Evolutionary conservation across 2,888 invertebrate species (phyloP).

Genomic region (Choreutis nemorana): DNA sequence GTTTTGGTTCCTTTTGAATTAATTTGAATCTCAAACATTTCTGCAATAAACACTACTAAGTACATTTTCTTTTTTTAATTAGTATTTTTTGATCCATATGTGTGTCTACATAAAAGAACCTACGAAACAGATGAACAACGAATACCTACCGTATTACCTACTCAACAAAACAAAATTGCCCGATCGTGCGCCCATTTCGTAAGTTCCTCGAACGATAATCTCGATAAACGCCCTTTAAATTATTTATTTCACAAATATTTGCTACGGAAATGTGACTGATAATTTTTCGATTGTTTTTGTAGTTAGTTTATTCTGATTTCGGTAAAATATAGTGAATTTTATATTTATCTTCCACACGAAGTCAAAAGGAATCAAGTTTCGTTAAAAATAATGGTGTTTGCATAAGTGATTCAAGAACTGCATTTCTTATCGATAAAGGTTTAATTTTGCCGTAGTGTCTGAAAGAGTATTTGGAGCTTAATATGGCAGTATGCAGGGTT

Average conservation of each 20-base stretch:
- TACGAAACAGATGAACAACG: conserved; percentile 20
- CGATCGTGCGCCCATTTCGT: conserved; percentile 65
- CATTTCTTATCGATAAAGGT: conserved; percentile 11
- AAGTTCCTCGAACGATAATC: conserved; percentile 58
- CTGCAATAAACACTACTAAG: no score
- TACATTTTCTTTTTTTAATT: no score
- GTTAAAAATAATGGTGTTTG: conserved; percentile 47
- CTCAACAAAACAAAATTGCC: conserved; percentile 65
- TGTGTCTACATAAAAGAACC: conserved; percentile 16
- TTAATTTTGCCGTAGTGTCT: conserved; percentile 7
- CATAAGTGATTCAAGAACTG: conserved; percentile 32
- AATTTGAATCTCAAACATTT: no score
- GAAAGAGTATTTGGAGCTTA: conserved; percentile 26
- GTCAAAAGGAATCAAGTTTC: conserved; percentile 63
- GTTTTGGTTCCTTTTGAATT: no score
- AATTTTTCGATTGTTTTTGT: conserved; percentile 20
- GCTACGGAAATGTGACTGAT: conserved; percentile 16
- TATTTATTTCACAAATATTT: conserved; percentile 17
- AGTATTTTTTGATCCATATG: no score
- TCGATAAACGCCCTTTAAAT: conserved; percentile 44
- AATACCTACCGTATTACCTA: conserved; percentile 17
- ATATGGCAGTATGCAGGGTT: conserved; percentile 49
- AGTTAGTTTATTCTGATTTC: no score
- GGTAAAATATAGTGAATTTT: no score
- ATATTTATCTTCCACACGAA: conserved; percentile 35